These are phyloP conservation scores for Amblyjoppa fuscipennis DNA, from an alignment of 2,888 invertebrate genomes.

Conservation along the genomic window DNA sequence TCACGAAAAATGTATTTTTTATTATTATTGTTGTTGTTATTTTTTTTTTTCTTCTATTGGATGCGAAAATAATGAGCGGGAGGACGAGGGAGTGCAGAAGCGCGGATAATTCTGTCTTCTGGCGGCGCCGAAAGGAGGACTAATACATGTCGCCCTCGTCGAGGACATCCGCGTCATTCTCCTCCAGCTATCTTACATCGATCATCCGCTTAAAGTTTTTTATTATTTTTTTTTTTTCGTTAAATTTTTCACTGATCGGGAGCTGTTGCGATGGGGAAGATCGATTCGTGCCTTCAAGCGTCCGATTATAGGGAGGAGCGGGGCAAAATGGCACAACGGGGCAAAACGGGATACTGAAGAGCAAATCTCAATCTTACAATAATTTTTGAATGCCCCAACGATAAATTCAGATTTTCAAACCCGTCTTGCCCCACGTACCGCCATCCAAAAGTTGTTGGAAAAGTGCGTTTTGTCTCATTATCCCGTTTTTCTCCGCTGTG, in stretches of 20 bases:
- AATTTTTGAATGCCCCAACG: too few species aligned
- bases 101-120: slow-evolving; percentile 39
- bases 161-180: slow-evolving; percentile 72
- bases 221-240: slow-evolving; percentile 72
- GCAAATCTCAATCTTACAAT: too few species aligned
- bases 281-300: slow-evolving; percentile 21
- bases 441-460: too few species aligned
- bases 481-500: too few species aligned
- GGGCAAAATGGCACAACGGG: too few species aligned
- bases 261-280: slow-evolving; percentile 4
- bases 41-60: slow-evolving; percentile 12
- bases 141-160: too few species aligned
- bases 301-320: background rate
- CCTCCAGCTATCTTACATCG: slow-evolving; percentile 82
- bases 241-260: slow-evolving; percentile 77
- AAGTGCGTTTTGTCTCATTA: too few species aligned
- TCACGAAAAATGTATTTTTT: slow-evolving; percentile 2
- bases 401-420: too few species aligned
- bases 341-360: too few species aligned
- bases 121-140: too few species aligned
- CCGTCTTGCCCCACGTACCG: too few species aligned
- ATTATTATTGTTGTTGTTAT: background rate
- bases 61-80: slow-evolving; percentile 7
- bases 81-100: slow-evolving; percentile 24
- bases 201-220: slow-evolving; percentile 77